Evolutionary conservation across 2,113 vertebrate species (phyloP).

Genomic region (Eubucco bourcierii): DNA sequence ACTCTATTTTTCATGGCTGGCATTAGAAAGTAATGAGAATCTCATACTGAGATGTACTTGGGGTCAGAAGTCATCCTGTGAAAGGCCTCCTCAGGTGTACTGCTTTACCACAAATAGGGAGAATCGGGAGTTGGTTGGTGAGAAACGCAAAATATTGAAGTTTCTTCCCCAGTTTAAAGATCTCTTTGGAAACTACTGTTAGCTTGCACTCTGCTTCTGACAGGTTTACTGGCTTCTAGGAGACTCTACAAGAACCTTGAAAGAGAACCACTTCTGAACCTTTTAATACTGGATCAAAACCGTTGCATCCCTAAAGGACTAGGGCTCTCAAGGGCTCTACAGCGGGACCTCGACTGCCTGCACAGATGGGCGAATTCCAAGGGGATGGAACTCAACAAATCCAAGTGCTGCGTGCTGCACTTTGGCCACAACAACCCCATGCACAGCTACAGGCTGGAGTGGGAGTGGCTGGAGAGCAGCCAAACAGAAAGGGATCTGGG

Average conservation of each 20-base stretch:
- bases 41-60: neutral
- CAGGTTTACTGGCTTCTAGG: neutral
- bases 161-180: neutral
- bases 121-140: neutral
- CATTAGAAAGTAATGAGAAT: neutral
- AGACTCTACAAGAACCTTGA: neutral
- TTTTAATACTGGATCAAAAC: conserved; percentile 40
- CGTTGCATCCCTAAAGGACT: conserved; percentile 52
- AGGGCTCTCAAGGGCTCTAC: too few relatives aligned
- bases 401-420: too few relatives aligned
- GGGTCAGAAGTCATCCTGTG: neutral
- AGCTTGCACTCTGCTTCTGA: neutral
- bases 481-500: too few relatives aligned
- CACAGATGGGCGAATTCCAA: too few relatives aligned
- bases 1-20: neutral
- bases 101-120: neutral
- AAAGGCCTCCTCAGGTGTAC: neutral
- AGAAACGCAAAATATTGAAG: neutral
- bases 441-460: too few relatives aligned
- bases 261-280: neutral
- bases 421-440: too few relatives aligned
- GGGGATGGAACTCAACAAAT: too few relatives aligned
- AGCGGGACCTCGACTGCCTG: too few relatives aligned
- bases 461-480: too few relatives aligned
- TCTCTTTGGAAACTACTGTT: neutral